These are phyloP conservation scores for Alectura lathami DNA, from an alignment of 2,113 vertebrate genomes.

Conservation along the genomic window DNA sequence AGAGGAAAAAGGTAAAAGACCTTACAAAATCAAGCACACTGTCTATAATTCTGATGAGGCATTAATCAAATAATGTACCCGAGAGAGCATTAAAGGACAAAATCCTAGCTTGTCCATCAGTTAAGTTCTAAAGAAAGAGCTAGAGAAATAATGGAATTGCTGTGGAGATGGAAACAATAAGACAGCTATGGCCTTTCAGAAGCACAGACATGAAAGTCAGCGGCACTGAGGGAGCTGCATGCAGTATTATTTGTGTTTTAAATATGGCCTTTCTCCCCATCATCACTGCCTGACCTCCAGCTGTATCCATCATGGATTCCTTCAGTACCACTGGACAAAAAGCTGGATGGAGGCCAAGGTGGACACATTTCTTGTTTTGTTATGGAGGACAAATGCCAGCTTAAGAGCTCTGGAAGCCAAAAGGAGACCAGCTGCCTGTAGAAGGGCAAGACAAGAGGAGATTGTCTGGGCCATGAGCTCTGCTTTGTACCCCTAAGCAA, in stretches of 20 bases:
- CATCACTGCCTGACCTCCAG: constrained; percentile 21
- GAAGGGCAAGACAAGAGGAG: constrained; percentile 31
- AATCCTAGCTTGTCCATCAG: constrained; percentile 30
- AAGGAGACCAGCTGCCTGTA: constrained; percentile 24
- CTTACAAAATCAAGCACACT: neutral
- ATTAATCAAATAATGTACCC: constrained; percentile 21
- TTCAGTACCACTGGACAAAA: neutral
- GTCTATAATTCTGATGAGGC: constrained; percentile 15
- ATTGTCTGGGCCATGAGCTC: constrained; percentile 25
- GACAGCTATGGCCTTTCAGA: constrained; percentile 7
- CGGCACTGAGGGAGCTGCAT: neutral
- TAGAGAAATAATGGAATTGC: constrained; percentile 13
- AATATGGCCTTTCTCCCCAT: neutral
- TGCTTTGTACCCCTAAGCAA: neutral
- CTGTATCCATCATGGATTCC: neutral
- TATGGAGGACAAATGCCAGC: neutral
- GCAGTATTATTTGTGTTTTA: neutral
- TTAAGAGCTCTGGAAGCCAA: neutral
- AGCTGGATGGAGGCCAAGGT: constrained; percentile 37
- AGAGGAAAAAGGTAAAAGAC: neutral
- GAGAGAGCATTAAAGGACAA: constrained; percentile 22
- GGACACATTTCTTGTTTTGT: constrained; percentile 39
- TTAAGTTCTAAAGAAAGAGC: constrained; percentile 32
- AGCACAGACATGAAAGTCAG: neutral
- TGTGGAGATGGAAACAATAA: neutral